Percentiles rank a stretch among this genome's conserved stretches.
These are phyloP conservation scores for Heliconius himera DNA, from an alignment of 1,140 invertebrate genomes.

Conservation along the genomic window DNA sequence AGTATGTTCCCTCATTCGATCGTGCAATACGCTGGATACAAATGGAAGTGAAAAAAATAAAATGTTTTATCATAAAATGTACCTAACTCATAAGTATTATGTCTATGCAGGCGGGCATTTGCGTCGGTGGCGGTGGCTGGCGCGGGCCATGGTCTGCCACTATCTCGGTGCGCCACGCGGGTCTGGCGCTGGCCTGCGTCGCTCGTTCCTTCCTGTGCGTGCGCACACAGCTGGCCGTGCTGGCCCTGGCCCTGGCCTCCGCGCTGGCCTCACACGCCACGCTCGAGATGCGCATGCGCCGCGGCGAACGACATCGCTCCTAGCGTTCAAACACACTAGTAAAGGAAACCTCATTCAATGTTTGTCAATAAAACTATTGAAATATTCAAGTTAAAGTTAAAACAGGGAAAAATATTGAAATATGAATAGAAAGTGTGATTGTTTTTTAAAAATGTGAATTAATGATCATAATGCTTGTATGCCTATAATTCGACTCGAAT, in stretches of 20 bases:
- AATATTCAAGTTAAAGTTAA: neutral
- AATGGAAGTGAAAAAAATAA: no score
- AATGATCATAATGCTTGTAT: no score
- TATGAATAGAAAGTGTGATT: neutral
- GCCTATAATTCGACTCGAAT: no score
- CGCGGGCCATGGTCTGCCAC: slow-evolving; percentile 67
- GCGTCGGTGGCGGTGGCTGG: slow-evolving; percentile 71
- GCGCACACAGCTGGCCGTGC: slow-evolving; percentile 57
- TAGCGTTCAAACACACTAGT: slow-evolving; percentile 48
- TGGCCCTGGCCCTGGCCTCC: slow-evolving; percentile 58
- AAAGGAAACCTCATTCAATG: neutral
- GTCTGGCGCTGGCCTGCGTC: slow-evolving; percentile 62
- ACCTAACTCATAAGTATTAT: slow-evolving; percentile 5
- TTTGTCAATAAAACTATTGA: neutral
- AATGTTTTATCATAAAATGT: no score
- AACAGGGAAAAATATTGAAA: neutral
- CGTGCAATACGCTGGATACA: no score
- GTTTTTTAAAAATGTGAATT: no score
- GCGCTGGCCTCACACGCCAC: slow-evolving; percentile 63
- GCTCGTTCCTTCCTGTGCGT: slow-evolving; percentile 67
- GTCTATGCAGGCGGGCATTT: slow-evolving; percentile 54
- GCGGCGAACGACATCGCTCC: slow-evolving; percentile 57
- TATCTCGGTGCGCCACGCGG: slow-evolving; percentile 62
- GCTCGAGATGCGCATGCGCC: slow-evolving; percentile 58
- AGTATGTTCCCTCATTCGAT: no score